Evolutionary conservation across 2,888 invertebrate species (phyloP).

Genomic region (Heliconius ismenius): DNA sequence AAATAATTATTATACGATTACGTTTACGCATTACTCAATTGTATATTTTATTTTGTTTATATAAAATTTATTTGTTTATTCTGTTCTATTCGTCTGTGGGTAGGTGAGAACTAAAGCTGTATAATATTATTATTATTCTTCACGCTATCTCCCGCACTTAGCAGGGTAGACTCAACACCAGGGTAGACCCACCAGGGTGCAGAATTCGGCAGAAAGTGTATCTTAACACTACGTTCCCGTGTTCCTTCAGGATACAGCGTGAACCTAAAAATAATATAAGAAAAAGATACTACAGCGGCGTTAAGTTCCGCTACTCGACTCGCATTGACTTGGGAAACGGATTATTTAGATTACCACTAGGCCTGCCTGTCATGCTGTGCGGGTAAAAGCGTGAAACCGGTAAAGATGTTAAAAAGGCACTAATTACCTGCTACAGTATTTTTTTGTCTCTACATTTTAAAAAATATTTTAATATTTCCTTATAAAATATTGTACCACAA

Average conservation of each 20-base stretch:
- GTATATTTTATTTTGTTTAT: slow-evolving; percentile 2
- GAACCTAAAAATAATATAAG: background rate
- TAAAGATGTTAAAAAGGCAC: no score
- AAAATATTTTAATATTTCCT: no score
- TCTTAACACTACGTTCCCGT: background rate
- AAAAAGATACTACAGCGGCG: no score
- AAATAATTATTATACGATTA: slow-evolving; percentile 1
- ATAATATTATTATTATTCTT: background rate
- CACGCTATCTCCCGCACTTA: background rate
- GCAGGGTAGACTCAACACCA: background rate
- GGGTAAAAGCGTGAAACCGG: no score
- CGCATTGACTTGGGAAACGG: no score
- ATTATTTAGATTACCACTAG: no score
- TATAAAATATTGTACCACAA: background rate
- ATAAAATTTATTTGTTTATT: background rate
- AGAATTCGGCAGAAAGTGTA: background rate
- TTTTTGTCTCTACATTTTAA: no score
- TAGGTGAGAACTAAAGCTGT: no score
- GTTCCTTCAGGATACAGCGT: background rate
- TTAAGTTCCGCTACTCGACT: no score
- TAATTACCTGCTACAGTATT: no score
- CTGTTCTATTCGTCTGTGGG: background rate
- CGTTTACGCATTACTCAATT: background rate
- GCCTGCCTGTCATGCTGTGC: no score
- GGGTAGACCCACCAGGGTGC: background rate